Base-by-base conservation (phyloP, 2,888 invertebrate species). In the Plebejus argus region DNA sequence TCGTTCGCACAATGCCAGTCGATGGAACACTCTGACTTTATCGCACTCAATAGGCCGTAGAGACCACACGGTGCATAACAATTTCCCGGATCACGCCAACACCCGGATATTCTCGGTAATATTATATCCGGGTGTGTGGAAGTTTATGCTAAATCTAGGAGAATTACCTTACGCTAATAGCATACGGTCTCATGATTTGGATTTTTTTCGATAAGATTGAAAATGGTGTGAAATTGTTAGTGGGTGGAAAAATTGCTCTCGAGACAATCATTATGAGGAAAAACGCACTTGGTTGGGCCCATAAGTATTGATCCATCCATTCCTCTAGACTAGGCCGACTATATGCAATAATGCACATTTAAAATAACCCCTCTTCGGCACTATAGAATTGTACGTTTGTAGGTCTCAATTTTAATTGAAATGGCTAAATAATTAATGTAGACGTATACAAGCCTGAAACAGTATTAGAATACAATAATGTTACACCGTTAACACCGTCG, bases 41-140 rank as follows among this genome's bases (percentile, higher is more conserved):
- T 71, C 39, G 71, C 39, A 39, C 39, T 71, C 71, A 10, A 71
- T 71, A 71, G 35, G 39, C 71, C 71, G 71, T 71, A 39, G 71
- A 20, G 71, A 18, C 71, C 71, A 71, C 71, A 71, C 20, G 71
- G 71, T 20, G 71, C 39, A 71, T 71, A 71, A 71, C 71, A 71
- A 71, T 71, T 39, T 71, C 35, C n/a, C 71, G 71, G 66, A 66
- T 66, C 66, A 66, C 28, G 28, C 15, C 20, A 4, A 53, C 18
- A 53, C 53, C 53, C 53, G 66, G 28, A 66, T 66, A 66, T 66
- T 4, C 28, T 15, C 61, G 20, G 15, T 28, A 28, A 6, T 5
- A 15, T 66, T 66, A 66, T 53, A 53, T 53, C 53, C 53, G 53
- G 53, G 18, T 53, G 53, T 53, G 18, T 66, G 66, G 28, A 66